Evolutionary conservation across 2,113 vertebrate genomes (phyloP), one percentile per base, ranked within the genome.

Genomic region (Oryzias javanicus): DNA sequence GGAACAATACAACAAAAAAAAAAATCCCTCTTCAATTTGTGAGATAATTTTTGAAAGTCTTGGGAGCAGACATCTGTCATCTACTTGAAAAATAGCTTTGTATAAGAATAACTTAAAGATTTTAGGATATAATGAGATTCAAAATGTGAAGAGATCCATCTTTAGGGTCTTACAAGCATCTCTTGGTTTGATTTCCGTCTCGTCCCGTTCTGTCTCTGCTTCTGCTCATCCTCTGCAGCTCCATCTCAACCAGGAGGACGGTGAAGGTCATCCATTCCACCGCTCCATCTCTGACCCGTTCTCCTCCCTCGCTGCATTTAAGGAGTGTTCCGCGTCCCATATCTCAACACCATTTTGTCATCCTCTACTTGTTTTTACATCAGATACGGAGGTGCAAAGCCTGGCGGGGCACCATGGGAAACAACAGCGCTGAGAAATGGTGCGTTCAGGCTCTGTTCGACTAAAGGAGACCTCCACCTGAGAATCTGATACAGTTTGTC

Each of bases 401-500:
- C 58, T 68, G 53, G 59, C 74, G 53, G 4, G 42, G 20, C 25
- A 74, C 42, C 60, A 66, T 66, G 71, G 77, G 67, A 79, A 80
- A 78, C 35, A 64, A 25, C 24, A n/a, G 40, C 6, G 44, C 42
- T 20, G 14, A 16, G 60, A 72, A 79, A 72, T 69, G 57, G 56
- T 56, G 71, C 62, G 8, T 78, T 64, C 35, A 27, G 24, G 19
- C 46, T 70, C 58, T 65, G 5, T 49, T 56, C 35, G 42, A 50
- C 35, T 64, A 18, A 49, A n/a, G 22, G 66, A 79, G 87, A 86
- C 87, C 87, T 81, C 83, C 85, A 48, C 54, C 51, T 60, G 51
- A 79, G 78, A 87, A 87, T 87, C 87, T 86, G 88, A 89, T 87
- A 86, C 19, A 16, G 55, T 52, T 70, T 85, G 85, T 83, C 74